These are phyloP conservation scores for Dynastes maya DNA, from an alignment of 2,888 invertebrate species.

Conservation along the genomic window DNA sequence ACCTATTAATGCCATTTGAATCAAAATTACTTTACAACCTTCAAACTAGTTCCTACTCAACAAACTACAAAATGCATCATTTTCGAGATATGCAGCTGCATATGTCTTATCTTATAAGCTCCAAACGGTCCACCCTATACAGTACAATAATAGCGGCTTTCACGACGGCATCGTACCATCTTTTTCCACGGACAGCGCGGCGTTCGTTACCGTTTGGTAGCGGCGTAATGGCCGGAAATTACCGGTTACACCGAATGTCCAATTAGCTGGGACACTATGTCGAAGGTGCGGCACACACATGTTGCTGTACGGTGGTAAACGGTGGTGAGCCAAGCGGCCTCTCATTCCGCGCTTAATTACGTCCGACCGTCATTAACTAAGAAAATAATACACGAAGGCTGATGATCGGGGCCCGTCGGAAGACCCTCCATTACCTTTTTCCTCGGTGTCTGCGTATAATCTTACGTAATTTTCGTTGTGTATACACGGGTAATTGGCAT, in stretches of 20 bases:
- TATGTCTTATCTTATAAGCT: neutral
- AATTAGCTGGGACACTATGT: constrained; percentile 57
- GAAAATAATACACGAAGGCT: constrained; percentile 45
- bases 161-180: neutral
- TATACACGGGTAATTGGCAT: constrained; percentile 16
- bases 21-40: too few species aligned
- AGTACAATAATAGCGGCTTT: neutral
- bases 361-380: constrained; percentile 48
- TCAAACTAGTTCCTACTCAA: too few species aligned
- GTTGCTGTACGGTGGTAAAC: constrained; percentile 16
- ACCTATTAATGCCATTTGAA: too few species aligned
- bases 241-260: constrained; percentile 61
- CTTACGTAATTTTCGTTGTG: constrained; percentile 40
- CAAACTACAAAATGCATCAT: too few species aligned
- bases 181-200: neutral
- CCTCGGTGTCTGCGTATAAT: constrained; percentile 22
- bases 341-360: constrained; percentile 49
- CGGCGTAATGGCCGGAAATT: constrained; percentile 62
- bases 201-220: constrained; percentile 62
- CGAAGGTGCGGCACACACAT: constrained; percentile 55
- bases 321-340: neutral
- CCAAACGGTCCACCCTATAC: neutral
- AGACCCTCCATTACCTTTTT: constrained; percentile 12
- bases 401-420: constrained; percentile 10
- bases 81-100: too few species aligned